phyloP scores from a whole-genome alignment of 2,888 invertebrate species.

The Epirrhoe alternata region DNA sequence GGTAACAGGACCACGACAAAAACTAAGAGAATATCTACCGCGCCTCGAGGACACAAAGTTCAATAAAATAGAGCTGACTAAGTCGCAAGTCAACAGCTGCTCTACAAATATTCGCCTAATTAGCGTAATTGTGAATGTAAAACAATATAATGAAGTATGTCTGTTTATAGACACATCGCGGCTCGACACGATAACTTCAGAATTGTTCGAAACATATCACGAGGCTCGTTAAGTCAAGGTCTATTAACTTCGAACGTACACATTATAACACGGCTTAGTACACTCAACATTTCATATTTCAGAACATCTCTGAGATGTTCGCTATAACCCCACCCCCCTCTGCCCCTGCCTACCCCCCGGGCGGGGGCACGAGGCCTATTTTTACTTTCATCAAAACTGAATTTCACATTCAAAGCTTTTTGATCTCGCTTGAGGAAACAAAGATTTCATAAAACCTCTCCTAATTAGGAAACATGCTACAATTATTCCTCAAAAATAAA shows the following conservation, averaged over 20 bases:
- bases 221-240: conserved; percentile 21
- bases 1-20: too few species aligned
- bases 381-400: conserved; percentile 30
- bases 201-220: conserved; percentile 2
- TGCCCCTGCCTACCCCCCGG: conserved; percentile 1
- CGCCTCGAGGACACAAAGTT: too few species aligned
- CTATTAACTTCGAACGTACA: conserved; percentile 22
- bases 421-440: conserved; percentile 29
- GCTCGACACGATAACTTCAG: not conserved
- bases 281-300: conserved; percentile 17
- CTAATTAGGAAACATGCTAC: conserved; percentile 26
- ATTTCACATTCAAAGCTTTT: conserved; percentile 28
- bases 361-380: conserved; percentile 9
- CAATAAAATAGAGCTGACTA: too few species aligned
- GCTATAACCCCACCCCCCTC: conserved; percentile 4
- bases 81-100: too few species aligned
- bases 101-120: too few species aligned
- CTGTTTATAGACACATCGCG: not conserved
- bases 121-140: not conserved
- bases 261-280: conserved; percentile 15
- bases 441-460: conserved; percentile 28
- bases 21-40: too few species aligned
- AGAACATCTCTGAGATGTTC: conserved; percentile 12
- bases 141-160: not conserved
- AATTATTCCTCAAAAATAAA: conserved; percentile 13